Percentiles rank a stretch among this genome's conserved stretches.
Evolutionary conservation across 2,113 vertebrate genomes (phyloP).

Genomic region (Gobio gobio): DNA sequence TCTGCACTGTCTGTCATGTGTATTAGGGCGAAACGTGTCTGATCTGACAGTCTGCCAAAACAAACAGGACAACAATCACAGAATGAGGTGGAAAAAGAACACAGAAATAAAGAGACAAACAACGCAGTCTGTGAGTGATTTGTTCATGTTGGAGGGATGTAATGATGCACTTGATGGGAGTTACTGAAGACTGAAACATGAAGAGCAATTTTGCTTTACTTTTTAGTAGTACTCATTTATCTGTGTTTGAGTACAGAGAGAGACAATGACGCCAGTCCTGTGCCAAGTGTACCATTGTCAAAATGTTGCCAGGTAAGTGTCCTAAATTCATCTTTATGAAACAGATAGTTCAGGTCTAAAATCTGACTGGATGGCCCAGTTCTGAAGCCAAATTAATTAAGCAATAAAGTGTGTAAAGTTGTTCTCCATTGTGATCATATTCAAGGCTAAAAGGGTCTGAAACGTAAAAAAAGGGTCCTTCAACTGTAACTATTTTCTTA

Average conservation of each 20-base stretch:
- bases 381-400: background rate
- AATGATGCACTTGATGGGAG: background rate
- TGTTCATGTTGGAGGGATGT: background rate
- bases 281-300: background rate
- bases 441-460: background rate
- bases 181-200: background rate
- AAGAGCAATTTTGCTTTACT: background rate
- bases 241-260: background rate
- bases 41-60: constrained; percentile 29
- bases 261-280: background rate
- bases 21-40: constrained; percentile 37
- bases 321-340: too few species aligned
- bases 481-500: too few species aligned
- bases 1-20: constrained; percentile 48
- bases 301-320: background rate
- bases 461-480: too few species aligned
- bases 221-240: background rate
- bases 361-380: background rate
- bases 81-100: background rate
- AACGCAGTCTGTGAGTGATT: background rate
- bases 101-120: background rate
- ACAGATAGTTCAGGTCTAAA: background rate
- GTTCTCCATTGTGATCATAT: background rate
- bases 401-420: background rate
- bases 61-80: background rate